Evolutionary conservation across 2,113 vertebrate species (phyloP).

Genomic region (Campylomormyrus tamandua): DNA sequence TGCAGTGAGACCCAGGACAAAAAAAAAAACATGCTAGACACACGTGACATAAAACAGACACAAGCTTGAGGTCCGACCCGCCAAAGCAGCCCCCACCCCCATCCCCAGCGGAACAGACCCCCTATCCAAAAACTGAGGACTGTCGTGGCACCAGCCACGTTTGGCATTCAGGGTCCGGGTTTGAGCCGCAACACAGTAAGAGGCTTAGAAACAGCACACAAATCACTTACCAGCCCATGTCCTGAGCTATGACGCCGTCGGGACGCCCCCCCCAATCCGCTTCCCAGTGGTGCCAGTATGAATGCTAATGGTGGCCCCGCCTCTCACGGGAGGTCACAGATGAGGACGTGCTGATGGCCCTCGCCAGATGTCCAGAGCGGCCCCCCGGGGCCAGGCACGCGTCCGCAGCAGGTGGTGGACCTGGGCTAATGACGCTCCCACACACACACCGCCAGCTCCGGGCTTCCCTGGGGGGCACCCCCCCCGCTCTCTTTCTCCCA

Average conservation of each 20-base stretch:
- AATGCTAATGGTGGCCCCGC: constrained; percentile 34
- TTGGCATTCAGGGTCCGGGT: background rate
- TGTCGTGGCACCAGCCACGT: background rate
- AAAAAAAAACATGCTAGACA: background rate
- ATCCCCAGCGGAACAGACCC: background rate
- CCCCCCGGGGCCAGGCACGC: constrained; percentile 56
- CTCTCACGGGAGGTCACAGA: constrained; percentile 43
- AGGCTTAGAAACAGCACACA: constrained; percentile 10
- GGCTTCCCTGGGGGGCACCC: constrained; percentile 30
- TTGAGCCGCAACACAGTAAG: background rate
- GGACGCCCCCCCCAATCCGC: constrained; percentile 15
- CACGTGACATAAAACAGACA: background rate
- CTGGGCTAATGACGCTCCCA: constrained; percentile 60
- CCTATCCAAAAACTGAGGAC: background rate
- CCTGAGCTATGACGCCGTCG: background rate
- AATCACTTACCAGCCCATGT: constrained; percentile 18
- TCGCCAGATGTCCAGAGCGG: constrained; percentile 67
- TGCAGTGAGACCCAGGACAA: background rate
- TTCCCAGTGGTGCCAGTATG: constrained; percentile 27
- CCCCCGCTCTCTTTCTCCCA: background rate
- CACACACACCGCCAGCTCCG: constrained; percentile 33
- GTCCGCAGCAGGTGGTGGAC: constrained; percentile 69
- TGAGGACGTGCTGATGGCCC: constrained; percentile 47
- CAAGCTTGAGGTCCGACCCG: background rate
- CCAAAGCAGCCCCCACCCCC: background rate